These are phyloP conservation scores for Clostera curtula DNA, from an alignment of 2,888 invertebrate genomes.

Conservation along the genomic window DNA sequence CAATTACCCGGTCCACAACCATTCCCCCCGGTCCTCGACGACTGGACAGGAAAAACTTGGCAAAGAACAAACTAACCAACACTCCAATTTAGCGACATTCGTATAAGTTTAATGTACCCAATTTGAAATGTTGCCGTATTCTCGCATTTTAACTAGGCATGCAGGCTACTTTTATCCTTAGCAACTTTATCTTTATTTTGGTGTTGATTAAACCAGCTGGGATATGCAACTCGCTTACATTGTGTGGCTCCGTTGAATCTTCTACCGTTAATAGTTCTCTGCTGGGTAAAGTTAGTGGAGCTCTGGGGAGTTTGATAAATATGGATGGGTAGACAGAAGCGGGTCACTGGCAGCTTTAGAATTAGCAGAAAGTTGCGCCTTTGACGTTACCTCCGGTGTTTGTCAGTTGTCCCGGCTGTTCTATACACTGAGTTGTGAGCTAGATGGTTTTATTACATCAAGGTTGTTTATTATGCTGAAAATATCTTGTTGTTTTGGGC, in stretches of 20 bases:
- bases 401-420: conserved; percentile 29
- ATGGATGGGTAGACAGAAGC: conserved; percentile 38
- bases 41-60: conserved; percentile 68
- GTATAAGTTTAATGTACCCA: conserved; percentile 71
- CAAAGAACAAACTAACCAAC: conserved; percentile 70
- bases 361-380: conserved; percentile 55
- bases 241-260: too few species aligned
- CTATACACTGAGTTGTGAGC: conserved; percentile 22
- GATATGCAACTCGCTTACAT: conserved; percentile 5
- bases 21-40: conserved; percentile 55
- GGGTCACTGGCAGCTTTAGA: conserved; percentile 40
- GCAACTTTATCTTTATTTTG: conserved; percentile 13
- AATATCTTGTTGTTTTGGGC: too few species aligned
- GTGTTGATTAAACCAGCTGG: conserved; percentile 11
- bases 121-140: conserved; percentile 58
- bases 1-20: conserved; percentile 66
- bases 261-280: too few species aligned
- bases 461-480: too few species aligned
- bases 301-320: conserved; percentile 37
- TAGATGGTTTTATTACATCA: too few species aligned
- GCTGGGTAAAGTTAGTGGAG: conserved; percentile 11
- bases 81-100: conserved; percentile 67
- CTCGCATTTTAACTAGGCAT: conserved; percentile 52
- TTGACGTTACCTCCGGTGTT: conserved; percentile 36
- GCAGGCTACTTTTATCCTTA: conserved; percentile 21